A percentile compares a stretch with the other conserved stretches of the same genome.
Evolutionary conservation across 2,797 vertebrate genomes (phyloP).

Genomic region (Hephaestus fuliginosus): DNA sequence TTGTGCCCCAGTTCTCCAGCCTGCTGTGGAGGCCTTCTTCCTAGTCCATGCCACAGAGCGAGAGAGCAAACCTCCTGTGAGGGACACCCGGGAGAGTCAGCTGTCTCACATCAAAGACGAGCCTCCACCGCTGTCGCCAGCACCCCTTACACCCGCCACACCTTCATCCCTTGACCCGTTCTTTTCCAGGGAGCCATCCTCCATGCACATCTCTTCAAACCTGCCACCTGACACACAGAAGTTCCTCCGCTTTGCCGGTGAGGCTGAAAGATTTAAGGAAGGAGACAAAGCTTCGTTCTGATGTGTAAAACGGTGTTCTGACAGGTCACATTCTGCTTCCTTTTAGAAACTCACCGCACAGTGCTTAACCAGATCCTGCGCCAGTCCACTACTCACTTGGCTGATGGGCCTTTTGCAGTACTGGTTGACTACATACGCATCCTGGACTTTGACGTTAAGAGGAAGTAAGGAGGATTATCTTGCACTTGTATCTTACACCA

Average conservation of each 20-base stretch:
- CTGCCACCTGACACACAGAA: constrained; percentile 97
- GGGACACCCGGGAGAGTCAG: constrained; percentile 93
- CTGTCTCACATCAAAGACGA: constrained; percentile 90
- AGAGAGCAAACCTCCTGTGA: constrained; percentile 95
- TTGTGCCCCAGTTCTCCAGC: constrained; percentile 89
- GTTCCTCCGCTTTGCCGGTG: constrained; percentile 96
- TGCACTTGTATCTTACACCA: not conserved
- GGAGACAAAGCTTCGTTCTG: not conserved
- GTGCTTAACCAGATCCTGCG: constrained; percentile 97
- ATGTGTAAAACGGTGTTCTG: not conserved
- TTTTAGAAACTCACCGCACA: constrained; percentile 94
- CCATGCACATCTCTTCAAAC: constrained; percentile 98
- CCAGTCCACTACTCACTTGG: constrained; percentile 95
- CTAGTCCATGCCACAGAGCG: constrained; percentile 96
- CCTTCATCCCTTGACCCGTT: constrained; percentile 96
- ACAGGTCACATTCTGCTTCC: not conserved
- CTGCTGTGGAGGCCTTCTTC: constrained; percentile 97
- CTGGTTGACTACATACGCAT: constrained; percentile 97
- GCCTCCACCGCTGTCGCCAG: constrained; percentile 89
- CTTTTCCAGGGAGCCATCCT: constrained; percentile 95
- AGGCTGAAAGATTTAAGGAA: constrained; percentile 33
- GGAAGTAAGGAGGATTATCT: constrained; percentile 87
- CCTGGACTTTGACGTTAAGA: constrained; percentile 96
- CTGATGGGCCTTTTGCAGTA: constrained; percentile 96
- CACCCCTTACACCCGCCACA: constrained; percentile 94